Base-by-base conservation (phyloP, 2,888 invertebrate species). In the Melangyna quadrimaculata region DNA sequence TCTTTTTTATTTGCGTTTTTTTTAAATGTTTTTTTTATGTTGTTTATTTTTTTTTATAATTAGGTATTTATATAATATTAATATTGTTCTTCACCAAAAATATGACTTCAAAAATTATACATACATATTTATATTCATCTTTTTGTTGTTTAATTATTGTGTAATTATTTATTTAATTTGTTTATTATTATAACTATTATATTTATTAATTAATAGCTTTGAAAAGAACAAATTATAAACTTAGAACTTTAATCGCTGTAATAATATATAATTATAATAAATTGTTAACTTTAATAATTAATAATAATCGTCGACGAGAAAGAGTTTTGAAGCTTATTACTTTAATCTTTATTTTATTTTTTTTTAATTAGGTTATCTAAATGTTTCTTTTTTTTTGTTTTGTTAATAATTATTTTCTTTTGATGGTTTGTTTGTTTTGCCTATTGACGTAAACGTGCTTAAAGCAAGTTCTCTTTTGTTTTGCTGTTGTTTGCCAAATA, bases 141-240 rank as follows among this genome's bases (percentile, higher is more conserved):
- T 27, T 69, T 67, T 35, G 51, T 63, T 37, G 51, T 75, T 72
- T 80, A 61, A 67, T 69, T 61, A 59, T n/a, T n/a, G n/a, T 84
- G 79, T 74, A 77, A 88, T 72, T 78, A 80, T 63, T 80, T 72
- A 78, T 80, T 72, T 73, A 70, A 57, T 45, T 88, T n/a, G 0
- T 86, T 89, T 35, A 14, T 57, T 59, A 51, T 37, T 9, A 43
- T n/a, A n/a, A n/a, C n/a, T n/a, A n/a, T n/a, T n/a, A n/a, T n/a
- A n/a, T n/a, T n/a, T n/a, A n/a, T n/a, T n/a, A n/a, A n/a, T 88
- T 88, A 88, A 88, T 89, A 89, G 88, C 88, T 77, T 79, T 72
- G 51, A 75, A 84, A 59, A 84, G 67, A 79, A 79, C 72, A 80
- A 55, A 67, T 75, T 72, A 72, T 74, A 71, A 84, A 79, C 79